These are phyloP conservation scores for Daubentonia madagascariensis DNA, from an alignment of 2,113 vertebrate genomes.

Conservation along the genomic window DNA sequence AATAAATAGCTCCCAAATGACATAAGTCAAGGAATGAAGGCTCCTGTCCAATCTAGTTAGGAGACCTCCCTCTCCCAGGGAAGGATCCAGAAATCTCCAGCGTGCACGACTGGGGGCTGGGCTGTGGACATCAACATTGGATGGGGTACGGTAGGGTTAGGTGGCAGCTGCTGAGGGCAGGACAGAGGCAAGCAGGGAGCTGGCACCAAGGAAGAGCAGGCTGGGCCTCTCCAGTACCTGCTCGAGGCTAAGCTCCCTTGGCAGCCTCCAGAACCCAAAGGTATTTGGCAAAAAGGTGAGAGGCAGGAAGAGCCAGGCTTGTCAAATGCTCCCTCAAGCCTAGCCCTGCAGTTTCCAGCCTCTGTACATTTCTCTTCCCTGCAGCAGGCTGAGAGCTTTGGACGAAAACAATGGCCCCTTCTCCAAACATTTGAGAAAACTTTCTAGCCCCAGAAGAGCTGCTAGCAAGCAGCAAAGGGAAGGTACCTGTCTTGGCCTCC, in stretches of 20 bases:
- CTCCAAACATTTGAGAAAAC: not conserved
- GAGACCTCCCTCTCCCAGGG: constrained; percentile 58
- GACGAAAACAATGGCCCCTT: not conserved
- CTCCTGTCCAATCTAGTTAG: constrained; percentile 62
- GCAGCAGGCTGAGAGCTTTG: not conserved
- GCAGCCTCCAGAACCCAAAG: constrained; percentile 12
- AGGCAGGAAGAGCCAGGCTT: not conserved
- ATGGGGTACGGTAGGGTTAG: not conserved
- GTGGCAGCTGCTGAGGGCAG: not conserved
- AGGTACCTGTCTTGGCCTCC: not conserved
- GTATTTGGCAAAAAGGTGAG: constrained; percentile 42
- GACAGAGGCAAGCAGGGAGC: not conserved
- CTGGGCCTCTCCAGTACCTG: not conserved
- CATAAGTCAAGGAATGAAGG: constrained; percentile 68
- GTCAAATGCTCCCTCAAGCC: not conserved
- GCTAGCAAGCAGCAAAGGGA: not conserved
- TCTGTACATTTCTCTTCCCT: not conserved
- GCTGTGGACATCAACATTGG: not conserved
- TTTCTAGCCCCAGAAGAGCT: not conserved
- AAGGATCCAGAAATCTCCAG: constrained; percentile 73
- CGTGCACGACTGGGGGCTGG: not conserved
- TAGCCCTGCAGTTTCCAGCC: not conserved
- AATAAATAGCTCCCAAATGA: constrained; percentile 78
- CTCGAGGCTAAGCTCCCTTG: not conserved
- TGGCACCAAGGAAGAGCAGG: not conserved